These are phyloP conservation scores for Platyrinchus mystaceus DNA, from an alignment of 2,797 vertebrate genomes.

Conservation along the genomic window DNA sequence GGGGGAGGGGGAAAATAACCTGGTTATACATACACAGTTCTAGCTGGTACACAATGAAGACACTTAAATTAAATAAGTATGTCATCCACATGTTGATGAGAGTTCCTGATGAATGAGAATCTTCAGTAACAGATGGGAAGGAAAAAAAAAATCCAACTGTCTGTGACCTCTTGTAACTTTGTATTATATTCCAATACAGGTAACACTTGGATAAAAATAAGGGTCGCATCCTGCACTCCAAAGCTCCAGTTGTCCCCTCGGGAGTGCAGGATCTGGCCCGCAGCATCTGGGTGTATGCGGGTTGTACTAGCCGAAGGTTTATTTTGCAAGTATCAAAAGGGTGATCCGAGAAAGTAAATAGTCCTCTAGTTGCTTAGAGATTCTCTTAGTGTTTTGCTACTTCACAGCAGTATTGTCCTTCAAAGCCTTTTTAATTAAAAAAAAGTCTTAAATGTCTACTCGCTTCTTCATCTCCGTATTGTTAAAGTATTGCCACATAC, in stretches of 20 bases:
- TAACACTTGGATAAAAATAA: slow-evolving; percentile 37
- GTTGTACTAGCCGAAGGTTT: slow-evolving; percentile 49
- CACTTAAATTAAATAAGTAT: slow-evolving; percentile 68
- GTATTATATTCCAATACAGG: slow-evolving; percentile 46
- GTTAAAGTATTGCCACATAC: slow-evolving; percentile 75
- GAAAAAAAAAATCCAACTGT: slow-evolving; percentile 43
- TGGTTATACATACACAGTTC: slow-evolving; percentile 56
- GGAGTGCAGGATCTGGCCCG: slow-evolving; percentile 43
- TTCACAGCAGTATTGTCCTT: slow-evolving; percentile 67
- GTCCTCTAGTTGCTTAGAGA: slow-evolving; percentile 62
- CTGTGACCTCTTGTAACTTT: slow-evolving; percentile 66
- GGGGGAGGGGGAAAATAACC: slow-evolving; percentile 7
- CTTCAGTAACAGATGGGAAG: slow-evolving; percentile 65
- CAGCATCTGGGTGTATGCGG: background rate
- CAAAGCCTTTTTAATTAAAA: slow-evolving; percentile 67
- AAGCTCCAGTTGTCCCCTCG: background rate
- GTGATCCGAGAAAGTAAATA: slow-evolving; percentile 65
- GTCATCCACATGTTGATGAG: slow-evolving; percentile 51
- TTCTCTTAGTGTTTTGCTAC: slow-evolving; percentile 64
- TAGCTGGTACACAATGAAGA: slow-evolving; percentile 64
- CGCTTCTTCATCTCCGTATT: slow-evolving; percentile 68
- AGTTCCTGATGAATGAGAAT: slow-evolving; percentile 43
- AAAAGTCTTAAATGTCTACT: slow-evolving; percentile 49
- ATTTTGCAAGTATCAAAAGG: slow-evolving; percentile 61
- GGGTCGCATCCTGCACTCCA: slow-evolving; percentile 32